Evolutionary conservation across 2,797 vertebrate genomes (phyloP), one percentile per base, ranked within the genome.

Genomic region (Denticeps clupeoides): DNA sequence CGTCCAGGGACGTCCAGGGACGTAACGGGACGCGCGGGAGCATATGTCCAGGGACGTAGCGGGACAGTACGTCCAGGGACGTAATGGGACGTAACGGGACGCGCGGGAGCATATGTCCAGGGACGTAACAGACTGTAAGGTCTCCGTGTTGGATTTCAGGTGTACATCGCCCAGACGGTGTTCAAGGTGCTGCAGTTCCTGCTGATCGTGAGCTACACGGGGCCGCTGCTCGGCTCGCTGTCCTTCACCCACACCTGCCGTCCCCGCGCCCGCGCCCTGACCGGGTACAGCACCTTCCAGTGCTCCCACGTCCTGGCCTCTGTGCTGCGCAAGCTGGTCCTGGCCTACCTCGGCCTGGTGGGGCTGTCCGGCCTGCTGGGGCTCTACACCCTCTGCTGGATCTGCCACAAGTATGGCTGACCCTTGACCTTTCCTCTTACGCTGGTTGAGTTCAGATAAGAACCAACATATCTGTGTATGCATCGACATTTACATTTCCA

Each of bases 261-360:
- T 42, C 80, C 79, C 3, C 70, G 69, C 41, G 70, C 79, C 41
- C 51, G 65, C 1, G 58, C 69, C 22, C 46, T 87, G 37, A 75
- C 80, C 11, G 84, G 84, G 22, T 88, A 86, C 55, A 19, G 60
- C 1, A 51, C 67, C 53, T 89, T 87, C 21, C 69, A 78, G 49
- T 89, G 87, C 29, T 82, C 82, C 47, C 86, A 87, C 33, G 72
- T 74, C 33, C 75, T 89, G 45, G 82, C 87, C 13, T 82, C 80
- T 2, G 72, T 86, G 10, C 72, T 89, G 15, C 73, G 58, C 60
- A 87, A 86, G 32, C 67, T 88, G 28, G 64, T 87, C 51, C 58
- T 83, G 42, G 73, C 73, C 23, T 89, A 89, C 61, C 45, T 87
- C 47, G 52, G 58, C 4, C 71, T 89, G 6, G 61, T 89, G 32